Percentiles rank a stretch among this genome's conserved stretches.
These are phyloP conservation scores for Eledona agricola DNA, from an alignment of 2,888 invertebrate species.

Conservation along the genomic window DNA sequence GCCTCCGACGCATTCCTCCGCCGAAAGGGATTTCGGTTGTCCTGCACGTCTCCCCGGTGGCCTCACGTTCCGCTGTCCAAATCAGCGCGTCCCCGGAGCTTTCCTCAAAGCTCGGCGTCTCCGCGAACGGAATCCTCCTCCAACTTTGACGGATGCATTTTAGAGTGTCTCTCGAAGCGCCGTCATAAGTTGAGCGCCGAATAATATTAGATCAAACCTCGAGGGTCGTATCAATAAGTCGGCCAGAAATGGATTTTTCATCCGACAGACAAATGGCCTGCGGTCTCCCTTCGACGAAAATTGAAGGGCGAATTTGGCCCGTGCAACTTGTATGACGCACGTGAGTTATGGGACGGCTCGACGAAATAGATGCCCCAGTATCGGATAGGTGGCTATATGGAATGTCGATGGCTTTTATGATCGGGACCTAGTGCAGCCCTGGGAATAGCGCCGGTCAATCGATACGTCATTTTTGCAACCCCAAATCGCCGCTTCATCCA, in stretches of 20 bases:
- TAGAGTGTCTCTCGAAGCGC: constrained; percentile 56
- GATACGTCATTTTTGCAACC: constrained; percentile 15
- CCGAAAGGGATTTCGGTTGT: no score
- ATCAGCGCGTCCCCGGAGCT: constrained; percentile 56
- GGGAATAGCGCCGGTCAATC: constrained; percentile 23
- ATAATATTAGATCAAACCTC: constrained; percentile 59
- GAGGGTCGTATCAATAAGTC: constrained; percentile 64
- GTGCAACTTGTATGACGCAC: constrained; percentile 21
- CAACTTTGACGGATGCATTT: constrained; percentile 59
- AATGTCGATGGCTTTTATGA: constrained; percentile 45
- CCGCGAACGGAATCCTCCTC: constrained; percentile 26
- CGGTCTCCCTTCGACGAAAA: constrained; percentile 50
- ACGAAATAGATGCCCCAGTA: constrained; percentile 41
- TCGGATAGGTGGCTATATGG: constrained; percentile 27
- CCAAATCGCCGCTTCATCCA: no score
- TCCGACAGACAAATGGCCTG: constrained; percentile 62
- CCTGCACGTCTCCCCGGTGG: constrained; percentile 53
- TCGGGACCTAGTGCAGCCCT: constrained; percentile 18
- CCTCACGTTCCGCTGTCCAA: constrained; percentile 58
- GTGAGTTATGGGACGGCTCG: constrained; percentile 43
- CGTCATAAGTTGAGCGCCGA: constrained; percentile 58
- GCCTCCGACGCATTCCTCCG: no score
- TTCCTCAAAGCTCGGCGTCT: constrained; percentile 50
- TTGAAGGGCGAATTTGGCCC: constrained; percentile 13
- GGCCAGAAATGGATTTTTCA: constrained; percentile 65